Evolutionary conservation across 2,888 invertebrate genomes (phyloP).

Genomic region (Glyphotaelius pellucidus): DNA sequence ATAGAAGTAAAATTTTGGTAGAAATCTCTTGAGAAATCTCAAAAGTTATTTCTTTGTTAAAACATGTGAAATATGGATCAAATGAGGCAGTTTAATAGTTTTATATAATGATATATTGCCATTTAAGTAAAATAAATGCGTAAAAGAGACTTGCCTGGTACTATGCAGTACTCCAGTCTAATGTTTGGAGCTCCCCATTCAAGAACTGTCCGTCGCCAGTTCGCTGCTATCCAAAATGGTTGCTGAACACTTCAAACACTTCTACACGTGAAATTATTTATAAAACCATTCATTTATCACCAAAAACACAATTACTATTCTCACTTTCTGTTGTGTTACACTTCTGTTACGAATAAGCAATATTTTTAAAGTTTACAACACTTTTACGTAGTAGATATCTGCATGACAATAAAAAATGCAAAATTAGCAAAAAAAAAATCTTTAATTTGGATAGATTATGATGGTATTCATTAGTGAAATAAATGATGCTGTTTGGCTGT

Average conservation of each 20-base stretch:
- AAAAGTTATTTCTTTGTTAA: background rate
- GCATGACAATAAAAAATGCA: background rate
- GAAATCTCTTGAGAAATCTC: background rate
- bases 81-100: background rate
- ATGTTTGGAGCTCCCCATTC: conserved; percentile 52
- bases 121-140: background rate
- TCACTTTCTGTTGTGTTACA: background rate
- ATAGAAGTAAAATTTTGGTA: background rate
- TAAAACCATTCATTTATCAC: background rate
- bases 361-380: background rate
- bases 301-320: background rate
- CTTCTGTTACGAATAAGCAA: background rate
- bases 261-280: background rate
- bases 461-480: background rate
- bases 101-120: background rate
- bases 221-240: conserved; percentile 29
- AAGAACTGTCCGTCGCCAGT: conserved; percentile 38
- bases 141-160: conserved; percentile 58
- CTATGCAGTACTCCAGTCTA: conserved; percentile 66
- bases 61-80: background rate
- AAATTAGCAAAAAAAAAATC: background rate
- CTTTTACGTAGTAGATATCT: background rate
- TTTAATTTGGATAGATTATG: background rate
- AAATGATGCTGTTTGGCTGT: background rate
- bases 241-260: conserved; percentile 20